Evolutionary conservation across 2,888 invertebrate genomes (phyloP).

Genomic region (Falcaria lacertinaria): DNA sequence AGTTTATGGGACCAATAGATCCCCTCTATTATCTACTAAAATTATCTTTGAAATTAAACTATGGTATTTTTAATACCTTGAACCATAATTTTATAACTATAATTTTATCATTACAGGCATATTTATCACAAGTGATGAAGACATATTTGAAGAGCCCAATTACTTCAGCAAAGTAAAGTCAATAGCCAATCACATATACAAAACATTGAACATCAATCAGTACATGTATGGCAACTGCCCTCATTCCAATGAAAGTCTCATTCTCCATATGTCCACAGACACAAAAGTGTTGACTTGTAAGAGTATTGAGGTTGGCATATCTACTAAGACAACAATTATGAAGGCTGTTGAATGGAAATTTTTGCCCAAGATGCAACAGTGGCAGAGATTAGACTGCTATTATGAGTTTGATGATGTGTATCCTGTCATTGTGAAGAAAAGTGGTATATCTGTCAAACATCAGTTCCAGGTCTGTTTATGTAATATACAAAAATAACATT

Average conservation of each 20-base stretch:
- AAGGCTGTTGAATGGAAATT: slow-evolving; percentile 89
- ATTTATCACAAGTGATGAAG: slow-evolving; percentile 85
- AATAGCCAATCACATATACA: slow-evolving; percentile 78
- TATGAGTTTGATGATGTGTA: slow-evolving; percentile 88
- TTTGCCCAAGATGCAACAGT: slow-evolving; percentile 83
- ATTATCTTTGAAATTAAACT: neutral
- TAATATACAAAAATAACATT: neutral
- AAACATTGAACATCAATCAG: slow-evolving; percentile 73
- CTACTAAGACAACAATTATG: slow-evolving; percentile 62
- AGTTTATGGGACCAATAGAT: too few species aligned
- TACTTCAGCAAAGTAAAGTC: slow-evolving; percentile 79
- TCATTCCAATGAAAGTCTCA: slow-evolving; percentile 80
- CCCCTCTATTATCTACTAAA: too few species aligned
- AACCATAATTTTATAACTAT: neutral
- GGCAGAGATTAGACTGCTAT: slow-evolving; percentile 87
- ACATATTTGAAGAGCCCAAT: slow-evolving; percentile 79
- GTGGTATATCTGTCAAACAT: slow-evolving; percentile 82
- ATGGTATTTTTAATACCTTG: neutral
- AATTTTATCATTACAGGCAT: slow-evolving; percentile 71
- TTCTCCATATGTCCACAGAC: slow-evolving; percentile 80
- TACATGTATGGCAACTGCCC: slow-evolving; percentile 81
- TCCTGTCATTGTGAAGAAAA: slow-evolving; percentile 82
- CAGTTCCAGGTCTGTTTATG: slow-evolving; percentile 81
- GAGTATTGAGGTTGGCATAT: slow-evolving; percentile 78
- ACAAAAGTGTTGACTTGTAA: slow-evolving; percentile 81